Base-by-base conservation (phyloP, 2,113 vertebrate genomes). In the Pitta sordida region DNA sequence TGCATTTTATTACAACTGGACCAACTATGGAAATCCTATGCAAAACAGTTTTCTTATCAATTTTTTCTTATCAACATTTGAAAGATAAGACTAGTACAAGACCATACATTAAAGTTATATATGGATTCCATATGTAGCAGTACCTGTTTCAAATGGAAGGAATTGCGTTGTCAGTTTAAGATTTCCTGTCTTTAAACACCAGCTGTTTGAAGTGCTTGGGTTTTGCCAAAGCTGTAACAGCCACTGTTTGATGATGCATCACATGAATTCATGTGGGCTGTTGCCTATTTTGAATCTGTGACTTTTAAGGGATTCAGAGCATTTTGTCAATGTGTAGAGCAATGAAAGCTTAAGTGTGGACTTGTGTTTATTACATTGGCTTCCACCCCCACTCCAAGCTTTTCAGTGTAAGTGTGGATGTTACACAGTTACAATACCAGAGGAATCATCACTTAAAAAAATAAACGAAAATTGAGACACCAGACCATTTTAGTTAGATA, bases 131-230 rank as follows among this genome's bases (percentile, higher is more conserved):
- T 37, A 59, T 41, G 4, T 24, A 43, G 26, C 15, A 29, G 27
- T 21, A 16, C 46, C 10, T 13, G 2, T 34, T 84, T 70, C 41
- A 49, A 71, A 69, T 36, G 63, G 53, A 73, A 43, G 53, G 30
- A 34, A 24, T 77, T 58, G 32, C n/a, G n/a, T n/a, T 26, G 7
- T 34, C 20, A 19, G 18, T 76, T 36, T 26, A 48, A 16, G 15
- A 21, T n/a, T n/a, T n/a, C n/a, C n/a, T n/a, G n/a, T n/a, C n/a
- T 69, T 86, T 32, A 44, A 41, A 26, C 53, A 5, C 2, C 0
- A 0, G 10, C 64, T 83, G 22, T 64, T 71, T 62, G 30, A 53
- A 62, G 64, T 44, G 41, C 24, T 46, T 29, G 59, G 15, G 39
- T 65, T 90, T 60, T 65, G 36, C 41, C 58, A 39, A 30, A 36